Conservation (phyloP, 64 coral and sea anemone genomes). For the Montipora foliosa region DNA sequence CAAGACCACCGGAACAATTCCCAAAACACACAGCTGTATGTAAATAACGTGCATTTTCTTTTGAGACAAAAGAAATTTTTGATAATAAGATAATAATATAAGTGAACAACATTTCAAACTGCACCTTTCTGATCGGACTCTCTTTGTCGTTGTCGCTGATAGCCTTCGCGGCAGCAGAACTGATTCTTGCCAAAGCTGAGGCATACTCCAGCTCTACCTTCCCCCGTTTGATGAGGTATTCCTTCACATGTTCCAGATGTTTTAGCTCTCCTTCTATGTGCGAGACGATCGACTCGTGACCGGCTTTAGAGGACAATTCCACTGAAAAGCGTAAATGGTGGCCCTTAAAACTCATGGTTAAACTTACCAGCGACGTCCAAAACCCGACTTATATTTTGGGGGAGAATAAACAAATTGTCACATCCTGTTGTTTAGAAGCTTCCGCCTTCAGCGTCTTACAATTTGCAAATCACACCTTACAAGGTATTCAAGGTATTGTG, state of each 20-base stretch:
- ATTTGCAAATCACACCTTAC: too few relatives aligned
- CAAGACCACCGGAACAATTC: background rate
- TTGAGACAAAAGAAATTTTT: too few relatives aligned
- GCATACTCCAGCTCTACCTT: constrained; percentile 91
- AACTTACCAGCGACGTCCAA: background rate
- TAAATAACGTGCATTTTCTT: background rate
- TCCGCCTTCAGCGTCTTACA: background rate
- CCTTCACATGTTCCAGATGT: constrained; percentile 79
- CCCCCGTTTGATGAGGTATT: constrained; percentile 70
- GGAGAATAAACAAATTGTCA: constrained; percentile 10
- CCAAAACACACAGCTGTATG: background rate
- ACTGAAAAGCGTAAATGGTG: constrained; percentile 70
- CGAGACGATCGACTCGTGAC: constrained; percentile 85
- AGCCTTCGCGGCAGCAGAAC: constrained; percentile 54
- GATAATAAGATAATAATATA: too few relatives aligned
- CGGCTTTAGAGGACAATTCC: constrained; percentile 79
- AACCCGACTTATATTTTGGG: background rate
- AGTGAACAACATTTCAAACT: background rate
- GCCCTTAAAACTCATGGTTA: constrained; percentile 4
- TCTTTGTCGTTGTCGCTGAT: constrained; percentile 66
- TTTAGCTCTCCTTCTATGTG: constrained; percentile 83
- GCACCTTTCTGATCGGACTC: constrained; percentile 84
- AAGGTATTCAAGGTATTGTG: background rate
- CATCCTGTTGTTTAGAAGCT: constrained; percentile 21
- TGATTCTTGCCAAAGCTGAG: constrained; percentile 81